Conservation (phyloP, 2,888 invertebrate species). For the Pheosia tremula region DNA sequence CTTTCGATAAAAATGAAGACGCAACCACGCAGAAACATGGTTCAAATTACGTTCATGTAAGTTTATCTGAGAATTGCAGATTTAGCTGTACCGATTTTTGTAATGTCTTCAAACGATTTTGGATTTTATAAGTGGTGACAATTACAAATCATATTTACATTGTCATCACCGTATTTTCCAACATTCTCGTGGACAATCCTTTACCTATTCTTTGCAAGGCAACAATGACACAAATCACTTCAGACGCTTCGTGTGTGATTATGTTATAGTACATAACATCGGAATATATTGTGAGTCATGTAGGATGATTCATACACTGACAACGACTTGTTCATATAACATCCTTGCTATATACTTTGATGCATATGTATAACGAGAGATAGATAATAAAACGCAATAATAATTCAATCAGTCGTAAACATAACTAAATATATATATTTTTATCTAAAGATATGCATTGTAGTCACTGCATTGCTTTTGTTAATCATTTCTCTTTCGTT, state of each 20-base stretch:
- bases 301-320: slow-evolving; percentile 37
- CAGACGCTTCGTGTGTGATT: slow-evolving; percentile 5
- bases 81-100: not conserved
- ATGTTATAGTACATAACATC: slow-evolving; percentile 14
- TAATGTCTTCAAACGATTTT: no score
- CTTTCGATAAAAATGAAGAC: not conserved
- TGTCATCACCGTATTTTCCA: not conserved
- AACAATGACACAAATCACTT: slow-evolving; percentile 29
- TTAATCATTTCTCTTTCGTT: no score
- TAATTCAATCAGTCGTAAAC: not conserved
- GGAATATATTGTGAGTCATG: slow-evolving; percentile 26
- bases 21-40: not conserved
- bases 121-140: no score
- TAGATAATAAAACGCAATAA: not conserved
- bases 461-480: no score
- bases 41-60: no score
- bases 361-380: slow-evolving; percentile 1
- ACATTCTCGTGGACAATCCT: not conserved
- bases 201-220: slow-evolving; percentile 7
- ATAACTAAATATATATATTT: not conserved
- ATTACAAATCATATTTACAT: no score
- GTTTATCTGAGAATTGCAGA: not conserved
- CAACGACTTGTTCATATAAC: slow-evolving; percentile 46
- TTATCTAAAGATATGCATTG: no score
- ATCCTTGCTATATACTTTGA: slow-evolving; percentile 35